phyloP scores from a whole-genome alignment of 2,797 vertebrate genomes.

The Odontamblyopus lacepedii region DNA sequence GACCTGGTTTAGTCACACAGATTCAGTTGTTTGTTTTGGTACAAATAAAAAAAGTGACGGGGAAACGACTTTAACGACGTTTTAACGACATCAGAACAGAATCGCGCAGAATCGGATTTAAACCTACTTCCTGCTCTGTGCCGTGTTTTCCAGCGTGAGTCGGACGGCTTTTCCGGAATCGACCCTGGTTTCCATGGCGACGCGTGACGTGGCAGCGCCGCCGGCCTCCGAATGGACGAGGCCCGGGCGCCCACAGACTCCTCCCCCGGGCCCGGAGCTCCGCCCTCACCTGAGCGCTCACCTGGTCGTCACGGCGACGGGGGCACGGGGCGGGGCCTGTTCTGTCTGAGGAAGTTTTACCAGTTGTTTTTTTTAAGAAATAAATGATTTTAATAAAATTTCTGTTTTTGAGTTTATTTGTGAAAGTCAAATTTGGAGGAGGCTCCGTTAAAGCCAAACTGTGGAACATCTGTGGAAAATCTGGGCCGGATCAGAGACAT shows the following conservation, averaged over 20 bases:
- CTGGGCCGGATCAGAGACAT: too few relatives aligned
- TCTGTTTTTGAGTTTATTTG: not conserved
- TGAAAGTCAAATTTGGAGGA: not conserved
- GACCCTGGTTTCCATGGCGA: slow-evolving; percentile 63
- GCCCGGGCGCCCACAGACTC: not conserved
- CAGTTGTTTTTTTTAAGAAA: not conserved
- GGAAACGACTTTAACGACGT: too few relatives aligned
- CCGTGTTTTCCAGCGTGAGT: slow-evolving; percentile 40
- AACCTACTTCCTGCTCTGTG: too few relatives aligned
- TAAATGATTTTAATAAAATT: not conserved
- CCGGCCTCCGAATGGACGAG: slow-evolving; percentile 21
- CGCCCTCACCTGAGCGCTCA: not conserved
- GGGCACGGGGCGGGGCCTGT: slow-evolving; percentile 3
- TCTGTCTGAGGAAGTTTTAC: slow-evolving; percentile 7
- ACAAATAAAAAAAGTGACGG: too few relatives aligned
- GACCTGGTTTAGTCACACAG: not conserved
- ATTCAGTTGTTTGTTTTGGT: too few relatives aligned
- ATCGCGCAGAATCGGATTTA: too few relatives aligned
- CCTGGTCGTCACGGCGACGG: slow-evolving; percentile 1
- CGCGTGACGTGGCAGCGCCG: slow-evolving; percentile 38
- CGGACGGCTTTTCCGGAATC: slow-evolving; percentile 74
- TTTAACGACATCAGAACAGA: too few relatives aligned
- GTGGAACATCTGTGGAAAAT: too few relatives aligned
- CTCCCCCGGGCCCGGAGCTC: slow-evolving; percentile 1
- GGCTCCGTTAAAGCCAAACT: too few relatives aligned